Evolutionary conservation across 2,888 invertebrate genomes (phyloP).

Genomic region (Carabus problematicus): DNA sequence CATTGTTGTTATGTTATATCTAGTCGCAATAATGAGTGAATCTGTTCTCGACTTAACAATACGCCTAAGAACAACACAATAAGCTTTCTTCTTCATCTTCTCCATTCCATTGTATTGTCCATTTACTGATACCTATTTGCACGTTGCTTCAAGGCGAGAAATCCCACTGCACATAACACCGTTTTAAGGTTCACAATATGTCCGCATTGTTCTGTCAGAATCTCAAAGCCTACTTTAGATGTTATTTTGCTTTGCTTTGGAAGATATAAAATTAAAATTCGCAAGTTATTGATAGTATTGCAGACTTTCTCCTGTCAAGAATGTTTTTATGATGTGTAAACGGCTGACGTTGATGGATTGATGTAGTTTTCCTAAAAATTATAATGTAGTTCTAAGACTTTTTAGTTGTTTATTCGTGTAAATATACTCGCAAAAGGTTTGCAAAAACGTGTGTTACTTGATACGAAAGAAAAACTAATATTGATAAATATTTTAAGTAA

Average conservation of each 20-base stretch:
- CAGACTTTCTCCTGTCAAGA: constrained; percentile 16
- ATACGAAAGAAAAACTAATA: too few species aligned
- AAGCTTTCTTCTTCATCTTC: constrained; percentile 1
- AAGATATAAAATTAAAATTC: background rate
- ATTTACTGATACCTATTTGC: too few species aligned
- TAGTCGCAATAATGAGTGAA: too few species aligned
- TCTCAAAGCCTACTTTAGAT: too few species aligned
- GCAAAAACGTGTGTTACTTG: too few species aligned
- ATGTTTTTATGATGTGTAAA: constrained; percentile 4
- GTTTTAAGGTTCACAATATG: background rate
- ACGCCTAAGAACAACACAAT: constrained; percentile 1
- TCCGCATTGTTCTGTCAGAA: constrained; percentile 12
- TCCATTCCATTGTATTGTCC: background rate
- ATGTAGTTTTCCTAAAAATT: background rate
- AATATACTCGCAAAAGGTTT: too few species aligned
- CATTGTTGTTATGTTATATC: too few species aligned
- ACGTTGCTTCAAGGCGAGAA: constrained; percentile 3
- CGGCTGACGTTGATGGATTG: constrained; percentile 5
- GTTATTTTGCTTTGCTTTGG: too few species aligned
- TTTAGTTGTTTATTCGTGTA: background rate
- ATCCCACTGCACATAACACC: background rate
- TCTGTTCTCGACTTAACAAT: too few species aligned
- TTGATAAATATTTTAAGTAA: too few species aligned
- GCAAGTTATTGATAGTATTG: constrained; percentile 3
- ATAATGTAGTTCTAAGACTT: background rate